These are phyloP conservation scores for Parapristionchus giblindavisi DNA, from an alignment of 2,888 invertebrate genomes.

Conservation along the genomic window DNA sequence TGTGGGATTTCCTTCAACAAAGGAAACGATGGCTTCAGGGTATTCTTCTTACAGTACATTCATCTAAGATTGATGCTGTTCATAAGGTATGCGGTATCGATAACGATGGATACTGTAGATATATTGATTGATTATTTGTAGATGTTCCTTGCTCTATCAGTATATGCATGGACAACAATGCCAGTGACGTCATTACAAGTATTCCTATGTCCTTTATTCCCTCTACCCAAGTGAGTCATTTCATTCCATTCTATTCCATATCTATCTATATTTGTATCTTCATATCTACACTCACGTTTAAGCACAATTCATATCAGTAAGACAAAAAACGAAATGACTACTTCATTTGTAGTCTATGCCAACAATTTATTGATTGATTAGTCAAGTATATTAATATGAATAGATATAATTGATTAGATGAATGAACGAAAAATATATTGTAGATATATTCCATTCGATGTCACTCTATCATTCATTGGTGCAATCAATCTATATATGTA, in stretches of 20 bases:
- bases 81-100: conserved; percentile 55
- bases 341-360: no score
- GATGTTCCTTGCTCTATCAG: conserved; percentile 83
- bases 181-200: conserved; percentile 88
- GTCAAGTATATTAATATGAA: no score
- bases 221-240: conserved; percentile 76
- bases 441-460: conserved; percentile 78
- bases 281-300: no score
- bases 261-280: no score
- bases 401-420: no score
- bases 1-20: conserved; percentile 94
- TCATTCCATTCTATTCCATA: no score
- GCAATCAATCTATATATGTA: conserved; percentile 97
- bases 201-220: conserved; percentile 81
- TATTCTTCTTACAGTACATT: conserved; percentile 72
- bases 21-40: conserved; percentile 88
- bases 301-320: no score
- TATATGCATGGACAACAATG: conserved; percentile 95
- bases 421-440: no score
- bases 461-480: conserved; percentile 88
- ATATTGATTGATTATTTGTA: conserved; percentile 73
- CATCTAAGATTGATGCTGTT: conserved; percentile 61
- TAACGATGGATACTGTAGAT: neutral
- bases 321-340: no score
- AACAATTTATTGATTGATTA: no score